Evolutionary conservation across 2,113 vertebrate species (phyloP).

Genomic region (Dromaius novaehollandiae): DNA sequence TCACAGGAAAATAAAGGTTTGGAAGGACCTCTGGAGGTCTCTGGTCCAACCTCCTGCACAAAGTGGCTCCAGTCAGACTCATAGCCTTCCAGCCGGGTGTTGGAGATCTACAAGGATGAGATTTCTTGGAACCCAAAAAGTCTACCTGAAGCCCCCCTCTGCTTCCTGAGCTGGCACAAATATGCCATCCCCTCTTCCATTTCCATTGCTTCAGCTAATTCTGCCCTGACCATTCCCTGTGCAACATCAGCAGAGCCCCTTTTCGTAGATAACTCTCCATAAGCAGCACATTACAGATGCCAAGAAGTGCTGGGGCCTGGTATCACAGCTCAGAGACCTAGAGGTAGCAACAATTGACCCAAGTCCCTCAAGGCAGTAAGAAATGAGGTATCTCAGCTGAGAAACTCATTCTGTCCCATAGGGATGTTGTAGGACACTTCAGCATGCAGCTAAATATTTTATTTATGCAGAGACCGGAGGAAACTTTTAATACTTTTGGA

Average conservation of each 20-base stretch:
- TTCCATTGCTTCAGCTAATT: not conserved
- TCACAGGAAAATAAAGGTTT: not conserved
- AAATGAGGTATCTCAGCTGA: not conserved
- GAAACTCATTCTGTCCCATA: not conserved
- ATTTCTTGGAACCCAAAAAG: not conserved
- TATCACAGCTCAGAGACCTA: not conserved
- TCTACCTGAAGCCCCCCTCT: not conserved
- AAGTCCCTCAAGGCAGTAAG: not conserved
- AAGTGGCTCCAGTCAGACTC: not conserved
- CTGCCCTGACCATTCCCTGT: not conserved
- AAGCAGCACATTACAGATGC: rapidly evolving
- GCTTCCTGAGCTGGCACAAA: not conserved
- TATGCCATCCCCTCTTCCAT: not conserved
- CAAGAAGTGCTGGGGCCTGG: not conserved
- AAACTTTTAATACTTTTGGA: not conserved
- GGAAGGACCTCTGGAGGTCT: not conserved
- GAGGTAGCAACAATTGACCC: not conserved
- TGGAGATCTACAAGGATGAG: not conserved
- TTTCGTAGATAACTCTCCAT: not conserved
- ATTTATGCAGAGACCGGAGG: not conserved
- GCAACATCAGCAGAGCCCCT: not conserved
- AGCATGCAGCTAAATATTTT: not conserved
- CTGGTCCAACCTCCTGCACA: not conserved
- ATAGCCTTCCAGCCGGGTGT: not conserved
- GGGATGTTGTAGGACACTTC: not conserved